Evolutionary conservation across 2,797 vertebrate genomes (phyloP), one percentile per base, ranked within the genome.

Genomic region (Catostomus latipinnis): DNA sequence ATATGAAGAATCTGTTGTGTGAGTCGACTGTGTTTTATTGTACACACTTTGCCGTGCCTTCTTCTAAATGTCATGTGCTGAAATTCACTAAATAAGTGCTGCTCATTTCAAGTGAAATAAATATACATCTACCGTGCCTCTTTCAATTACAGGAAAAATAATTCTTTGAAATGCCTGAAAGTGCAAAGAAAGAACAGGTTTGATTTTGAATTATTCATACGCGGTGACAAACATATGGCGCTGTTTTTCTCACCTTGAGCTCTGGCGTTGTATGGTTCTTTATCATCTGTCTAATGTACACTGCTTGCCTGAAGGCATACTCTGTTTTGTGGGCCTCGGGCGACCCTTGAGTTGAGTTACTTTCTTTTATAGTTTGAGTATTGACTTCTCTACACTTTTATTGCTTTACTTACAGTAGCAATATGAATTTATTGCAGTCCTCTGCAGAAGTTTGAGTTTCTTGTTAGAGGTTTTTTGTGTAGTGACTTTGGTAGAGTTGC

Each of bases 381-480:
- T 86, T 18, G 81, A 85, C 82, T 46, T 13, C 54, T 49, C n/a
- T 50, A 6, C 18, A 50, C 52, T 22, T 80, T 82, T 82, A 75
- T 50, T 46, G 76, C 49, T 83, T 78, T 61, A 71, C 79, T 85
- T 76, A 75, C 54, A 71, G 58, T 67, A 52, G 56, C 53, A 62
- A 74, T 70, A 72, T 71, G 80, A 83, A 81, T 74, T 63, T 83
- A 85, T 80, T 81, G 70, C 61, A 71, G 81, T 79, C 61, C 63
- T 22, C 71, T 76, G 62, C 70, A 81, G 74, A 75, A 60, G 67
- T 78, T 71, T 43, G 49, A 56, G 58, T 43, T 78, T 70, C 56
- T 80, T 34, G 77, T 78, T 81, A 65, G 67, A 58, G 52, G 48
- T 14, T 34, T 34, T 82, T 49, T 61, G 67, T 50, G 49, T 53